Evolutionary conservation across 1,140 invertebrate species (phyloP).

Genomic region (Cardiocondyla obscurior): DNA sequence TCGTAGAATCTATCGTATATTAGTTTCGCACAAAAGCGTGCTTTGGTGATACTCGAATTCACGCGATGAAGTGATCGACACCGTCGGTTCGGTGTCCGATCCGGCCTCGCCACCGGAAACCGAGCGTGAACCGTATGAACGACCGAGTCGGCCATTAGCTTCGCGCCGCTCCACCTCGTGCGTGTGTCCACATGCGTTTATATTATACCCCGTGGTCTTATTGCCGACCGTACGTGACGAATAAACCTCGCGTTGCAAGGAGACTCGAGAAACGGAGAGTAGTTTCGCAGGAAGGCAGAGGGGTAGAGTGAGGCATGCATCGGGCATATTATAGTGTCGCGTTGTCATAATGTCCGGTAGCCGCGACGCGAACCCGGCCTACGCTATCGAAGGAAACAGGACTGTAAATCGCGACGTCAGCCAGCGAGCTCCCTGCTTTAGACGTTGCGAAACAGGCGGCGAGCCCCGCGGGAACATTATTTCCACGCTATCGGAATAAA

Average conservation of each 20-base stretch:
- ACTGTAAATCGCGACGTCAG: slow-evolving; percentile 26
- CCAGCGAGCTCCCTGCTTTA: neutral
- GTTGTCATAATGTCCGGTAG: slow-evolving; percentile 47
- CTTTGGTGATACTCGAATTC: neutral
- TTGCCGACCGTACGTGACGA: slow-evolving; percentile 72
- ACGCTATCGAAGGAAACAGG: slow-evolving; percentile 19
- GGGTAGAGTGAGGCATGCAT: neutral
- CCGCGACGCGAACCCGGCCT: neutral
- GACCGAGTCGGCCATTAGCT: slow-evolving; percentile 71
- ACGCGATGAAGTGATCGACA: neutral
- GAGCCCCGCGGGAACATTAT: neutral
- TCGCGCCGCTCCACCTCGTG: slow-evolving; percentile 69
- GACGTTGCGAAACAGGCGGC: neutral
- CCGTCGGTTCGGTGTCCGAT: slow-evolving; percentile 4
- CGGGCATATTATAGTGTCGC: slow-evolving; percentile 29
- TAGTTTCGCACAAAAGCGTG: neutral
- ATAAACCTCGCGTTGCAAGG: slow-evolving; percentile 70
- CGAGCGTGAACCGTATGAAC: slow-evolving; percentile 68
- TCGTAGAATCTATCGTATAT: neutral
- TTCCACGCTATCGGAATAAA: slow-evolving; percentile 7
- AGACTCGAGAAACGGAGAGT: slow-evolving; percentile 68
- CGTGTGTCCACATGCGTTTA: slow-evolving; percentile 63
- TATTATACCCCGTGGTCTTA: slow-evolving; percentile 71
- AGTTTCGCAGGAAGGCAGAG: neutral
- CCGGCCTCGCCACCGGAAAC: slow-evolving; percentile 72